Evolutionary conservation across 2,113 vertebrate species (phyloP).

Genomic region (Calypte anna): DNA sequence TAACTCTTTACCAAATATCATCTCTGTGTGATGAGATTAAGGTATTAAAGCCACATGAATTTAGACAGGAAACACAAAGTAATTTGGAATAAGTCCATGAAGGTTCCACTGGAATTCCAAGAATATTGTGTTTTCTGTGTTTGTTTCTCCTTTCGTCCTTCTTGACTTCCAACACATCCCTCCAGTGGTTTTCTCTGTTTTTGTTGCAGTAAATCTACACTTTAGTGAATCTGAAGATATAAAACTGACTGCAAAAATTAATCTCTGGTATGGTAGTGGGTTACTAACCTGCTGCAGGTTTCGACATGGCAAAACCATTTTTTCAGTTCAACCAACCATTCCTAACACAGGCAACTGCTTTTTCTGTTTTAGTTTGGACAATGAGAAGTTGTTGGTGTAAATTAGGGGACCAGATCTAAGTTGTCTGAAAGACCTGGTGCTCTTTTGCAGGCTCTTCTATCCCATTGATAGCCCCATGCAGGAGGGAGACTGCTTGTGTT

Average conservation of each 20-base stretch:
- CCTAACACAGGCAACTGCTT: background rate
- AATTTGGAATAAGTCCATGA: background rate
- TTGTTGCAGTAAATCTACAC: slow-evolving; percentile 7
- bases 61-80: background rate
- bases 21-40: background rate
- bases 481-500: background rate
- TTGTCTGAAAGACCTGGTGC: background rate
- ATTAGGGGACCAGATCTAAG: background rate
- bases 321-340: background rate
- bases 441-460: background rate
- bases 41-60: background rate
- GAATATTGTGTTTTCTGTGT: background rate
- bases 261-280: background rate
- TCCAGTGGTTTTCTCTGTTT: slow-evolving; percentile 22
- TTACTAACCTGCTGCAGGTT: background rate
- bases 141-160: slow-evolving; percentile 8
- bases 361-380: background rate
- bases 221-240: background rate
- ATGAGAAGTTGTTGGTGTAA: background rate
- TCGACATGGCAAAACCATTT: background rate
- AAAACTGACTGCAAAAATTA: slow-evolving; percentile 14
- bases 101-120: background rate
- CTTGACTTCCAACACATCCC: background rate
- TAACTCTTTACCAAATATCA: background rate
- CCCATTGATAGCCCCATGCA: background rate